Conservation (phyloP, 2,797 vertebrate species). For the Telmatherina bonti region DNA sequence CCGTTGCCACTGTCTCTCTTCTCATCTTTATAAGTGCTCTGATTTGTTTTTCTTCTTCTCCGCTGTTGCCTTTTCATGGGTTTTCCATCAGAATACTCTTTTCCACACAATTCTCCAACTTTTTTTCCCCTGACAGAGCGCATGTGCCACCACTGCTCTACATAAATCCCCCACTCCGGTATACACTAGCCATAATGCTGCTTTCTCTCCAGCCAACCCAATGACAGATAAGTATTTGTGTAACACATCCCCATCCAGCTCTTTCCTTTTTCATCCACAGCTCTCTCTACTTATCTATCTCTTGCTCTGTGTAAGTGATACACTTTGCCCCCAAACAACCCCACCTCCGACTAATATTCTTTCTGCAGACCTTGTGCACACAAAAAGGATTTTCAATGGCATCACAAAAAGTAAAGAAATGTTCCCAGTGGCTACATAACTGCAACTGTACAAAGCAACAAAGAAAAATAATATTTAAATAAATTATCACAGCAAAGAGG, state of each 20-base stretch:
- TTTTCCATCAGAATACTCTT: conserved; percentile 79
- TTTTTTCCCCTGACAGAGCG: conserved; percentile 60
- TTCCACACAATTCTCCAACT: conserved; percentile 81
- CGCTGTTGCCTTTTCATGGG: conserved; percentile 59
- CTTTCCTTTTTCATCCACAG: conserved; percentile 44
- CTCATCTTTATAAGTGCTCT: conserved; percentile 53
- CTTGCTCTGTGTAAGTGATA: conserved; percentile 51
- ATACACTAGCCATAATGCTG: conserved; percentile 44
- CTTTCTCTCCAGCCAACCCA: conserved; percentile 43
- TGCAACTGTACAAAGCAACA: conserved; percentile 17
- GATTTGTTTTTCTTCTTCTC: conserved; percentile 71
- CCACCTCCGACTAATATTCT: conserved; percentile 27
- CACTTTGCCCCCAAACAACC: conserved; percentile 15
- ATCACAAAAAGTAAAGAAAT: conserved; percentile 29
- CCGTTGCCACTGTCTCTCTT: conserved; percentile 48
- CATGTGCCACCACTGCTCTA: conserved; percentile 38
- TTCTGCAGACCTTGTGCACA: conserved; percentile 41
- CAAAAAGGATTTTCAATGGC: conserved; percentile 36
- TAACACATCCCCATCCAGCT: conserved; percentile 15
- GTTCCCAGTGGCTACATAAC: conserved; percentile 14
- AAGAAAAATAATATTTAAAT: conserved; percentile 27
- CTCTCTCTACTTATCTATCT: conserved; percentile 38
- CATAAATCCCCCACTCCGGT: conserved; percentile 57
- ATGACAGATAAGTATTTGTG: conserved; percentile 63
- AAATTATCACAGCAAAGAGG: conserved; percentile 37